These are phyloP conservation scores for Nasonia longicornis DNA, from an alignment of 1,140 invertebrate genomes.

Conservation along the genomic window DNA sequence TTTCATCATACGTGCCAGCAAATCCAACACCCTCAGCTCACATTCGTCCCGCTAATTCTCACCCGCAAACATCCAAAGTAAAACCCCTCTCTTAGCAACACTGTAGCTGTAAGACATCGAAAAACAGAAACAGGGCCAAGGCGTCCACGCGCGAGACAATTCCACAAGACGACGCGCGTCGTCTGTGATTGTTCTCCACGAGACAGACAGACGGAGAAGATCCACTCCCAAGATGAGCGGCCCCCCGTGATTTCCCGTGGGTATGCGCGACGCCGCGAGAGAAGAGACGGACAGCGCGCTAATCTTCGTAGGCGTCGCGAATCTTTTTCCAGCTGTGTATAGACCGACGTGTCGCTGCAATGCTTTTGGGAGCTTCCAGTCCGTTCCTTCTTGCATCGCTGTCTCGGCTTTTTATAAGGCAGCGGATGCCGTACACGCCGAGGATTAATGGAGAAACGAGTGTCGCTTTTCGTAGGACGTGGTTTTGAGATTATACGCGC, in stretches of 20 bases:
- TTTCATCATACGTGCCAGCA: too few relatives aligned
- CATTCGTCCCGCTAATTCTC: not conserved
- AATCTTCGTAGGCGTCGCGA: not conserved
- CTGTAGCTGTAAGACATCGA: not conserved
- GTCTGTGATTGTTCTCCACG: not conserved
- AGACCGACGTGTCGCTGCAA: not conserved
- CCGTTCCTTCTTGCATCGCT: not conserved
- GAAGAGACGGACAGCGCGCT: not conserved
- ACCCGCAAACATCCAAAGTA: not conserved
- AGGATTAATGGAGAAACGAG: not conserved
- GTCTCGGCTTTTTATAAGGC: not conserved
- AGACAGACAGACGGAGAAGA: not conserved
- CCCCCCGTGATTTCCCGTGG: constrained; percentile 12
- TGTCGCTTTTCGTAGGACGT: not conserved
- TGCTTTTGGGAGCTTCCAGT: not conserved
- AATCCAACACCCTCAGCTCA: too few relatives aligned
- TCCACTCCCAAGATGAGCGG: not conserved
- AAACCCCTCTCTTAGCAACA: not conserved
- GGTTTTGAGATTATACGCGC: too few relatives aligned
- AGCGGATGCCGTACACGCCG: not conserved
- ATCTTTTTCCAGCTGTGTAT: not conserved
- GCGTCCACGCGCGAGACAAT: not conserved
- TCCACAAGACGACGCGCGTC: not conserved
- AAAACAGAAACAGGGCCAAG: not conserved
- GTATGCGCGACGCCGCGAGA: not conserved